Conservation (phyloP, 2,888 invertebrate species). For the Graphium colonna region DNA sequence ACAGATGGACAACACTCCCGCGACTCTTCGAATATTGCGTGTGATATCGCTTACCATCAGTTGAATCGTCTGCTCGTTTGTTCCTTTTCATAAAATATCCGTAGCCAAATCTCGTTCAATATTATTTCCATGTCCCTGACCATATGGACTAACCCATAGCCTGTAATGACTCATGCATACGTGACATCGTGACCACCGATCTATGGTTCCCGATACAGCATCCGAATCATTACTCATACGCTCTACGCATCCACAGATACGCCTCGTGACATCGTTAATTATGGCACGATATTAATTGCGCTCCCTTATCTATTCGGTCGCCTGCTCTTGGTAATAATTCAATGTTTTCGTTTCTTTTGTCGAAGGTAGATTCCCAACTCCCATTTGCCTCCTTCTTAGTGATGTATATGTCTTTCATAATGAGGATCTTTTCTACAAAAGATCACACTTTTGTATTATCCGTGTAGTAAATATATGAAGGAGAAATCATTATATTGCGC, state of each 20-base stretch:
- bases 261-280: constrained; percentile 49
- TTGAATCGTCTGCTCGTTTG: too few species aligned
- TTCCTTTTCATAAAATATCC: too few species aligned
- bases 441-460: too few species aligned
- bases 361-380: not conserved
- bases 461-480: too few species aligned
- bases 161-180: constrained; percentile 33
- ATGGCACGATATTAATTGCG: constrained; percentile 46
- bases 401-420: too few species aligned
- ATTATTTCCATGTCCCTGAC: not conserved
- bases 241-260: constrained; percentile 37
- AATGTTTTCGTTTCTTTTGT: constrained; percentile 13
- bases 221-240: constrained; percentile 43
- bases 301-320: constrained; percentile 34
- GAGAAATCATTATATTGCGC: too few species aligned
- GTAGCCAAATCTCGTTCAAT: too few species aligned
- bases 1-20: too few species aligned
- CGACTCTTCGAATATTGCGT: too few species aligned
- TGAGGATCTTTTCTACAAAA: too few species aligned
- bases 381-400: not conserved
- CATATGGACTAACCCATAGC: constrained; percentile 13
- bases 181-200: constrained; percentile 34
- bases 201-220: constrained; percentile 38
- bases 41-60: too few species aligned
- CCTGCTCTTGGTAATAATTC: constrained; percentile 12